Percentiles rank a stretch among this genome's conserved stretches.
These are phyloP conservation scores for Andrena marginata DNA, from an alignment of 2,888 invertebrate genomes.

Conservation along the genomic window DNA sequence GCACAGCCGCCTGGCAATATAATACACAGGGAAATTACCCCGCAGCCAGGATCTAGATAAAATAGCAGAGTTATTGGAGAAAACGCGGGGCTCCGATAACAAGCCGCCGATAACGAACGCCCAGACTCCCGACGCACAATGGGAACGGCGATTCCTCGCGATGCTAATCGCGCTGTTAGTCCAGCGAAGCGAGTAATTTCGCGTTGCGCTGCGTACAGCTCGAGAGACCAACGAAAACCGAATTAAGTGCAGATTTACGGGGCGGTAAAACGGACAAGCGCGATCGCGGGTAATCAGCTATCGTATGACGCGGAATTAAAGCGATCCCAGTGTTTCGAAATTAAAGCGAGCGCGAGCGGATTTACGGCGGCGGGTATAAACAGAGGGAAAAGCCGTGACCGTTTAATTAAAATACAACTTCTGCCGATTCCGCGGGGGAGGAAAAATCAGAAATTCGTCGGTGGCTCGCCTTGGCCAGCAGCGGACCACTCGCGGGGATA, in stretches of 20 bases:
- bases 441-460: slow-evolving; percentile 26
- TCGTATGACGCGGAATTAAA: slow-evolving; percentile 39
- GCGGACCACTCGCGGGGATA: background rate
- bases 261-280: slow-evolving; percentile 35
- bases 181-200: slow-evolving; percentile 34
- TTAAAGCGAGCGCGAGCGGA: slow-evolving; percentile 33
- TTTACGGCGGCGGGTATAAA: slow-evolving; percentile 27
- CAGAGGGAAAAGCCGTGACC: slow-evolving; percentile 15
- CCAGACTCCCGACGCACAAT: background rate
- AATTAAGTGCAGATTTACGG: slow-evolving; percentile 51
- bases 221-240: slow-evolving; percentile 38
- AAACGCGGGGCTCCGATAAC: background rate
- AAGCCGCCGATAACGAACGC: background rate
- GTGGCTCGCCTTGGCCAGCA: background rate
- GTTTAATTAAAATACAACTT: slow-evolving; percentile 51
- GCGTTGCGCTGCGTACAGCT: background rate
- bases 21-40: too few species aligned
- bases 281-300: slow-evolving; percentile 40
- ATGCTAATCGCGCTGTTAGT: slow-evolving; percentile 51
- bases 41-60: background rate
- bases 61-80: background rate
- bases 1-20: too few species aligned
- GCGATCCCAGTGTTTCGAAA: slow-evolving; percentile 20
- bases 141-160: background rate
- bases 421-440: slow-evolving; percentile 6